Percentiles rank a stretch among this genome's conserved stretches.
These are phyloP conservation scores for Theristicus caerulescens DNA, from an alignment of 2,113 vertebrate genomes.

Conservation along the genomic window DNA sequence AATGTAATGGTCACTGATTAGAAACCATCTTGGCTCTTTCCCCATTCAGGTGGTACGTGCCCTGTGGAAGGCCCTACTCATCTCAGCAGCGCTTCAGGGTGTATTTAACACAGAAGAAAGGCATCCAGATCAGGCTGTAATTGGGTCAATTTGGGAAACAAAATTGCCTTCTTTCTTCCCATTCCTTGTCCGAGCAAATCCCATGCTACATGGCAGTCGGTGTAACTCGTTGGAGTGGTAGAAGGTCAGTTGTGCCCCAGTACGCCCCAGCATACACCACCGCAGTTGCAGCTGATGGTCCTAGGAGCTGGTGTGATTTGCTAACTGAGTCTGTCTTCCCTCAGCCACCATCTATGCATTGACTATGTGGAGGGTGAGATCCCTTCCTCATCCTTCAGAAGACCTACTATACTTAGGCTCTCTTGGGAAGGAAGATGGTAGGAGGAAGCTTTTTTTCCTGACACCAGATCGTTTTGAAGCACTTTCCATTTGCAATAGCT, in stretches of 20 bases:
- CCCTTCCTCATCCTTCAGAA: background rate
- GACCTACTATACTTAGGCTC: background rate
- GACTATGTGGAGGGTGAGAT: background rate
- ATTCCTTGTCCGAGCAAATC: background rate
- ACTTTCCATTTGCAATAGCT: background rate
- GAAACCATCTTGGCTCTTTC: background rate
- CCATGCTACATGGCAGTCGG: fast-evolving
- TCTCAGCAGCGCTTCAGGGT: background rate
- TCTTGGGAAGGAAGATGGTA: background rate
- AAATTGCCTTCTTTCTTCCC: background rate
- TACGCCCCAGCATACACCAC: too few relatives aligned
- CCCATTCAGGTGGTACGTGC: background rate
- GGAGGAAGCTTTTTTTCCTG: background rate
- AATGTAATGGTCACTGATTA: background rate
- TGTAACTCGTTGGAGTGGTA: background rate
- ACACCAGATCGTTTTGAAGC: background rate
- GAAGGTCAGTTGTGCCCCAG: background rate
- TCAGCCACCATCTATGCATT: background rate
- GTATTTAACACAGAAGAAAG: background rate
- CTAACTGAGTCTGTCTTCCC: background rate
- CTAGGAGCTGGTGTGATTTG: background rate
- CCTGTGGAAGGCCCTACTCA: too few relatives aligned
- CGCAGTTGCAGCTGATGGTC: fast-evolving
- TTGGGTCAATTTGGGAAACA: background rate
- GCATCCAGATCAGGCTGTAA: background rate